A percentile compares a stretch with the other conserved stretches of the same genome.
Evolutionary conservation across 2,888 invertebrate species (phyloP).

Genomic region (Dinocampus coccinellae): DNA sequence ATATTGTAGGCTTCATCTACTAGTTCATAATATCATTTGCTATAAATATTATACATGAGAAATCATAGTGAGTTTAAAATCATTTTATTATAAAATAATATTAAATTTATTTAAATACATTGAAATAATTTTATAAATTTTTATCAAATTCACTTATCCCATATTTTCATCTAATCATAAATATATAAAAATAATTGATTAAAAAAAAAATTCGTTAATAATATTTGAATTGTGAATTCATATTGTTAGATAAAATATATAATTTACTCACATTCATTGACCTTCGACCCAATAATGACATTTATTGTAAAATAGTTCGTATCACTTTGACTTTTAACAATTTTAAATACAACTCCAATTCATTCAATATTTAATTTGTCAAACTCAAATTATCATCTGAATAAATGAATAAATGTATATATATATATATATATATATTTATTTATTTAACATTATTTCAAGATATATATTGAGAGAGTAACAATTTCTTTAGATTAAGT

Average conservation of each 20-base stretch:
- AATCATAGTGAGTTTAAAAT: not conserved
- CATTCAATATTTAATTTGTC: not conserved
- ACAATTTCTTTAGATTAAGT: not conserved
- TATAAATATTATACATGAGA: not conserved
- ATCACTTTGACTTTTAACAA: not conserved
- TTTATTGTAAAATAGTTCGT: not conserved
- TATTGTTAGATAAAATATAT: not conserved
- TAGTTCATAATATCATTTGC: not conserved
- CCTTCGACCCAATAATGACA: constrained; percentile 11
- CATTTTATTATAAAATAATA: too few relatives aligned
- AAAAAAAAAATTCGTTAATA: too few relatives aligned
- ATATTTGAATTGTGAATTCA: too few relatives aligned
- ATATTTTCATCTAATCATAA: too few relatives aligned
- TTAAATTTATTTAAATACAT: too few relatives aligned
- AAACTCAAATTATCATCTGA: too few relatives aligned
- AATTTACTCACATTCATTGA: not conserved
- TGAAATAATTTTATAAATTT: too few relatives aligned
- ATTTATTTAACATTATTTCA: not conserved
- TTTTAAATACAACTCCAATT: not conserved
- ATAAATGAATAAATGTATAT: too few relatives aligned
- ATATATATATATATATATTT: not conserved
- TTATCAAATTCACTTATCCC: too few relatives aligned
- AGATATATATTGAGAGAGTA: not conserved
- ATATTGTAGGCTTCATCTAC: not conserved
- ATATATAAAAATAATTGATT: too few relatives aligned